Percentiles rank a stretch among this genome's conserved stretches.
phyloP scores from a whole-genome alignment of 1,140 invertebrate genomes.

The Zaprionus africanus region DNA sequence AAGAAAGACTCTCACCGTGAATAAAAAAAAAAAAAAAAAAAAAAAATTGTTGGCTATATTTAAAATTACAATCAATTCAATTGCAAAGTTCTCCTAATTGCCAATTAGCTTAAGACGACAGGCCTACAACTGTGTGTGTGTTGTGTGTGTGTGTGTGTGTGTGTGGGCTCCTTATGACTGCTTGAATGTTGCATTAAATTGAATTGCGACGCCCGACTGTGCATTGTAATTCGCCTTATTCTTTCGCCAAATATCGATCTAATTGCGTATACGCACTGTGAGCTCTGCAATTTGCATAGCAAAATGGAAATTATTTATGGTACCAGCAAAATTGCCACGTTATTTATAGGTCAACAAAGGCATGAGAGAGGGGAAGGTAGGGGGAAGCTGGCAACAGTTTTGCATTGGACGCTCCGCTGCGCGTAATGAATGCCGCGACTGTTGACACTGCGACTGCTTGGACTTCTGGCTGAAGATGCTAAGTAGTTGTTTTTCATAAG shows the following conservation, averaged over 20 bases:
- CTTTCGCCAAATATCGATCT: constrained; percentile 10
- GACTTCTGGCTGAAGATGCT: not conserved
- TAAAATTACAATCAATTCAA: not conserved
- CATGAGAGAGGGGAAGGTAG: not conserved
- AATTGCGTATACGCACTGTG: constrained; percentile 34
- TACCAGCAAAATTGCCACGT: constrained; percentile 62
- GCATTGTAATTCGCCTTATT: constrained; percentile 25
- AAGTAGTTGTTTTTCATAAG: constrained; percentile 44
- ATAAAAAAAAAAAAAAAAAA: too few relatives aligned
- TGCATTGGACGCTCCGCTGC: constrained; percentile 44
- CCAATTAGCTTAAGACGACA: not conserved
- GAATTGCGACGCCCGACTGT: constrained; percentile 9
- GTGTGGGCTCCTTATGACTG: not conserved
- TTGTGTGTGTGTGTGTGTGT: not conserved
- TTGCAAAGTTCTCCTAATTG: not conserved
- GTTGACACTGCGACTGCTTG: constrained; percentile 17
- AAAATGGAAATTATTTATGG: constrained; percentile 74
- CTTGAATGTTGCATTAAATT: constrained; percentile 31
- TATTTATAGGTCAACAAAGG: constrained; percentile 69
- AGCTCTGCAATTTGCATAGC: constrained; percentile 61
- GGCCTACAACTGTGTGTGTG: not conserved
- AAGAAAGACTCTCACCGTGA: too few relatives aligned
- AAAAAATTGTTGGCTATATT: not conserved
- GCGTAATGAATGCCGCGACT: constrained; percentile 49
- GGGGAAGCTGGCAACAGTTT: constrained; percentile 25